Evolutionary conservation across 2,113 vertebrate species (phyloP), one percentile per base, ranked within the genome.

Genomic region (Hemibagrus wyckioides): DNA sequence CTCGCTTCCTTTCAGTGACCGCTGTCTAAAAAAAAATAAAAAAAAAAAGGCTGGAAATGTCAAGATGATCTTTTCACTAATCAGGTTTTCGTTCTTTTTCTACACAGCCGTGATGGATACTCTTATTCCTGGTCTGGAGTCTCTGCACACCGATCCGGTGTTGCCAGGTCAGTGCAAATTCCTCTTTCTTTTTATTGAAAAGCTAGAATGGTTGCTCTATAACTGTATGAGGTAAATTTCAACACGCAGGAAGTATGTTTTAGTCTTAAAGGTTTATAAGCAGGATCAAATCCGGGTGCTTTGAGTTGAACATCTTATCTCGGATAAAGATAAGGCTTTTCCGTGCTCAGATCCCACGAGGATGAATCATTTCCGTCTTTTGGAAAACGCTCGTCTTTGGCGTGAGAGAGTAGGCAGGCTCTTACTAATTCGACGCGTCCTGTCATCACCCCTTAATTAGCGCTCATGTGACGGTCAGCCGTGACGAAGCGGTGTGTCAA

Each of bases 121-220:
- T 82, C 95, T 99, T 80, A 99, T 99, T 76, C 96, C 97, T 0
- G 97, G 98, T 92, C 94, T 99, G 83, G 97, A 98, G 94, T 94
- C 96, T 15, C 97, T 96, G 0, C 92, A 94, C 93, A 90, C 96
- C 73, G 97, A 99, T 87, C 93, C 96, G 2, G 90, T 95, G 82
- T 93, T 97, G 80, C 94, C 97, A 98, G 97, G 97, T 99, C 94
- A 97, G 97, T 95, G 88, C 6, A 36, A 44, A 52, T 83, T 79
- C 39, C 63, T 57, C n/a, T 36, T 63, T 13, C n/a, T 83, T n/a
- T 44, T 11, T 14, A 44, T 44, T 14, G 17, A 13, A 13, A 23
- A 28, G 39, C 21, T 41, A 39, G 36, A 73, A 25, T 3, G 10
- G 6, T 30, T 65, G 10, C 10, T 3, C 2, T 65, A 4, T 30